Conservation (phyloP, 1,140 invertebrate species). For the Papilio dardanus region DNA sequence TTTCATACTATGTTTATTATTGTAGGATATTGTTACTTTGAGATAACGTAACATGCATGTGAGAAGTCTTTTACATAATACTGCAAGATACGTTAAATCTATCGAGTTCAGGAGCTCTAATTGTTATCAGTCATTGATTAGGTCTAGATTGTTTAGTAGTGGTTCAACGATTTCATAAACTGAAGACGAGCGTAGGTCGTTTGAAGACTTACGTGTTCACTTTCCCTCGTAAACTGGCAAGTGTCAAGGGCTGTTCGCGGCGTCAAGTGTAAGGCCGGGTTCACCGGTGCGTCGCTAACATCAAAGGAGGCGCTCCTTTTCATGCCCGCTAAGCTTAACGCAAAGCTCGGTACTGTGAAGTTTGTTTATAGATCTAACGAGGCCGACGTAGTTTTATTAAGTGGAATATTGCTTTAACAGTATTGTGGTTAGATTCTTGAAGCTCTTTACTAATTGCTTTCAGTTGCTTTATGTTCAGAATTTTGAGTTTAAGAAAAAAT, state of each 20-base stretch:
- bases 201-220: background rate
- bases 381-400: background rate
- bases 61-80: background rate
- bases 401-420: constrained; percentile 9
- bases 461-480: background rate
- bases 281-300: constrained; percentile 36
- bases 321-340: constrained; percentile 12
- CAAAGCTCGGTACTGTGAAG: background rate
- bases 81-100: background rate
- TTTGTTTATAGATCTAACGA: constrained; percentile 19
- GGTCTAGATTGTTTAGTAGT: background rate
- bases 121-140: background rate
- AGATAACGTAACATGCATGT: background rate
- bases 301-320: constrained; percentile 40
- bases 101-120: too few relatives aligned
- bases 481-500: too few relatives aligned
- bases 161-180: background rate
- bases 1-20: too few relatives aligned
- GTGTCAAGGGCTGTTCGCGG: constrained; percentile 42
- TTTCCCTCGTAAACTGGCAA: constrained; percentile 32
- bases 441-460: background rate
- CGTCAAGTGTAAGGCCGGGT: constrained; percentile 43
- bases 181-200: background rate
- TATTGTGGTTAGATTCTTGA: background rate
- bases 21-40: background rate